Base-by-base conservation (phyloP, 2,113 vertebrate species). In the Sylvilagus bachmani region DNA sequence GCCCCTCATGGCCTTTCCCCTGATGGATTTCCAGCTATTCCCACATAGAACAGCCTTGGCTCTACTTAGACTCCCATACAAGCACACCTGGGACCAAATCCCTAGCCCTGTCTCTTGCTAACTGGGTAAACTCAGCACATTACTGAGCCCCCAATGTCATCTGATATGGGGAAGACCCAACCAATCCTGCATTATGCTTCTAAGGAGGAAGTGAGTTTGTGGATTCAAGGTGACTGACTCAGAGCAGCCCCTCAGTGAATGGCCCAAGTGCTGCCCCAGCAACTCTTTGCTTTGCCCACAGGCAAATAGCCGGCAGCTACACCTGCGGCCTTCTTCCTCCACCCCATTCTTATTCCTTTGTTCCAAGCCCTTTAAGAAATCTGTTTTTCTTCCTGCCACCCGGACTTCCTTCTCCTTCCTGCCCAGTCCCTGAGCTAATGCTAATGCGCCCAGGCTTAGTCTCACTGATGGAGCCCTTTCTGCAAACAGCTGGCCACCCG, bases 381-480 rank as follows among this genome's bases (percentile, higher is more conserved):
- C n/a, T 44, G 36, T 70, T 80, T 86, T 89, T 64, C 73, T 86
- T 91, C 80, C 79, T 62, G 53, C n/a, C 0, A 0, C 61, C 33
- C 44, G 58, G 85, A 71, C 77, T 77, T 62, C 31, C 51, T 61
- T 74, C 71, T 79, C 69, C 33, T 93, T 95, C 85, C 89, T 94
- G 89, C 62, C 38, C 25, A 31, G 22, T 24, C 31, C n/a, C 83
- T 33, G 49, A 86, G 62, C 44, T 51, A 89, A 82, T 82, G 75
- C 31, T 67, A 73, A 83, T 66, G 6, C n/a, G 2, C 49, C 31
- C 44, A 24, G 31, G 64, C 66, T 58, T 16, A 22, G 12, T 14
- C 78, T 93, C 36, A 22, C 29, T 19, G 12, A 0, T 0, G 21
- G 38, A 93, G 51, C 0, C 33, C 38, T 44, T 62, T 53, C 27